Conservation (phyloP, 2,113 vertebrate genomes). For the Turdus rufiventris region DNA sequence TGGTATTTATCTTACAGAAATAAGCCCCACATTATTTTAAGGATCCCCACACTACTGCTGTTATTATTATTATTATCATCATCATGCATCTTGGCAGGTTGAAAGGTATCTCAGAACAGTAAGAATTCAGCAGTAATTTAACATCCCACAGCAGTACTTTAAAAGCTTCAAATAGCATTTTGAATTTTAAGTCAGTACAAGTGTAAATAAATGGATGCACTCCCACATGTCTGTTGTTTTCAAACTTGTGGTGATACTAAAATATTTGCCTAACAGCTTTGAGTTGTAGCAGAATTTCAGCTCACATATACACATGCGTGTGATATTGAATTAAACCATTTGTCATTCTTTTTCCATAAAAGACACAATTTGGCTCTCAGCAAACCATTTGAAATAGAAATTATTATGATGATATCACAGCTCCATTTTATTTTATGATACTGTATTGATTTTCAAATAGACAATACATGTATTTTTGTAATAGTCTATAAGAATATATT, state of each 20-base stretch:
- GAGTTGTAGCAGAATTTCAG: slow-evolving; percentile 51
- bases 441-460: slow-evolving; percentile 72
- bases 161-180: slow-evolving; percentile 48
- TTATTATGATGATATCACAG: slow-evolving; percentile 68
- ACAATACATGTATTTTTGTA: slow-evolving; percentile 72
- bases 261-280: slow-evolving; percentile 58
- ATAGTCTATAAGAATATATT: slow-evolving; percentile 67
- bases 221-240: slow-evolving; percentile 40
- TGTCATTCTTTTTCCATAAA: slow-evolving; percentile 67
- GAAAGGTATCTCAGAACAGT: slow-evolving; percentile 55
- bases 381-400: slow-evolving; percentile 71
- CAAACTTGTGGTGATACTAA: slow-evolving; percentile 19
- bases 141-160: slow-evolving; percentile 30
- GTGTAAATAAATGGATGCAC: slow-evolving; percentile 45
- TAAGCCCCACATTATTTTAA: slow-evolving; percentile 29
- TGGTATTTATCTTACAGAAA: slow-evolving; percentile 51
- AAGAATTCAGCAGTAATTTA: slow-evolving; percentile 58
- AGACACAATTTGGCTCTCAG: slow-evolving; percentile 65
- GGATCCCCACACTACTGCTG: slow-evolving; percentile 10
- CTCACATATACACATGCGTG: slow-evolving; percentile 39
- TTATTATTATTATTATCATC: slow-evolving; percentile 24
- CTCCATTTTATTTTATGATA: slow-evolving; percentile 74
- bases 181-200: slow-evolving; percentile 42
- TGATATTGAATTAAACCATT: slow-evolving; percentile 71
- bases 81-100: slow-evolving; percentile 57